phyloP scores from a whole-genome alignment of 2,888 invertebrate genomes.

The Chouioia cunea region DNA sequence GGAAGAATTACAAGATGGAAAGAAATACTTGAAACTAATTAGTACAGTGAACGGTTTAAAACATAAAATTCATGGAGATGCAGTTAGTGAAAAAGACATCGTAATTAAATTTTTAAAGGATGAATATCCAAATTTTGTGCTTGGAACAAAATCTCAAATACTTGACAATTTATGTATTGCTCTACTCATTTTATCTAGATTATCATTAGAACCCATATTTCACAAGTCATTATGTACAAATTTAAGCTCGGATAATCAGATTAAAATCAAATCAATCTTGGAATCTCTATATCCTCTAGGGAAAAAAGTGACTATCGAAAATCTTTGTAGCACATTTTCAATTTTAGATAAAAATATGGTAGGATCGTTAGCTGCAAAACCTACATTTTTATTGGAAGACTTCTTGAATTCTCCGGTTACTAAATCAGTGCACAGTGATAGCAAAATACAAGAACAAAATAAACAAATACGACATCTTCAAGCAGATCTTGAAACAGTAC shows the following conservation, averaged over 20 bases:
- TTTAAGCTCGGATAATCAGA: conserved; percentile 70
- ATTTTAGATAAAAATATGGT: conserved; percentile 40
- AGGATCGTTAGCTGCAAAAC: conserved; percentile 51
- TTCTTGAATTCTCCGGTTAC: conserved; percentile 62
- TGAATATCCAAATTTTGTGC: conserved; percentile 70
- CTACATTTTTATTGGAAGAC: conserved; percentile 54
- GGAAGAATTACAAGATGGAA: conserved; percentile 54
- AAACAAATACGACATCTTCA: conserved; percentile 71
- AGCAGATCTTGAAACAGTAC: conserved; percentile 74
- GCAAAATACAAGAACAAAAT: conserved; percentile 66
- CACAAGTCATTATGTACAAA: conserved; percentile 73
- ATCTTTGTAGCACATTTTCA: conserved; percentile 68
- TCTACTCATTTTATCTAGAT: conserved; percentile 71
- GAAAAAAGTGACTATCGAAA: conserved; percentile 67
- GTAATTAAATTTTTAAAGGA: conserved; percentile 49
- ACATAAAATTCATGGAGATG: conserved; percentile 3
- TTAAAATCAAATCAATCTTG: conserved; percentile 71
- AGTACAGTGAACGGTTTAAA: conserved; percentile 53
- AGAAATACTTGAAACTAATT: conserved; percentile 57
- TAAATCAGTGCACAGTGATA: conserved; percentile 56
- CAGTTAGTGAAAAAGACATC: conserved; percentile 3
- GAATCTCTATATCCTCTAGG: conserved; percentile 71
- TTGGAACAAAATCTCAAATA: conserved; percentile 59
- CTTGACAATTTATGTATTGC: conserved; percentile 68
- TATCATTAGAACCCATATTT: conserved; percentile 72